Evolutionary conservation across 2,888 invertebrate genomes (phyloP).

Genomic region (Myopa testacea): DNA sequence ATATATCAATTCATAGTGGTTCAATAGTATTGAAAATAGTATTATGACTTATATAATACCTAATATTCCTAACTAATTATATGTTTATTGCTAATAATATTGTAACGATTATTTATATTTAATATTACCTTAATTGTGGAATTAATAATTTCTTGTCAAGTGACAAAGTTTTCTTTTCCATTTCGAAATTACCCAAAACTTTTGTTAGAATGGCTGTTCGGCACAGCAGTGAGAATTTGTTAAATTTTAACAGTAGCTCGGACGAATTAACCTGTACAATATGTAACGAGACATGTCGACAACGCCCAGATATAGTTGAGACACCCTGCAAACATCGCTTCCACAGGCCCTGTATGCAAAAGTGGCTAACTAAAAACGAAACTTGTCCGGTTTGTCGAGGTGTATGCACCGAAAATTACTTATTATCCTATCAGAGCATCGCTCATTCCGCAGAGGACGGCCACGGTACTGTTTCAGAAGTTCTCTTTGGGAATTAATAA

Average conservation of each 20-base stretch:
- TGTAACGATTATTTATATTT: no score
- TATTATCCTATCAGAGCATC: not conserved
- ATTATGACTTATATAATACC: no score
- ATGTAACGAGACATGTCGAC: not conserved
- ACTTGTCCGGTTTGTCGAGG: not conserved
- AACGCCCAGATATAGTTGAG: not conserved
- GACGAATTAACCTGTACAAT: not conserved
- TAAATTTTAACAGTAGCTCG: not conserved
- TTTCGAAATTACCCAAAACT: no score
- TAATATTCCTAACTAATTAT: no score
- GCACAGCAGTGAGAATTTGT: not conserved
- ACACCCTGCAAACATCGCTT: constrained; percentile 11
- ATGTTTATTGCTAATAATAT: no score
- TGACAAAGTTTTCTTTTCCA: no score
- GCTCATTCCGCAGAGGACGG: not conserved
- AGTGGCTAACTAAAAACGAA: not conserved
- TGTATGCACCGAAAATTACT: not conserved
- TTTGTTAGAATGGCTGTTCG: not conserved
- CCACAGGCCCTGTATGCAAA: not conserved
- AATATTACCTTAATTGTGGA: no score
- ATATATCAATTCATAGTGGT: no score
- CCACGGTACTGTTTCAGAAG: not conserved
- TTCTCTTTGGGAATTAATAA: constrained; percentile 21
- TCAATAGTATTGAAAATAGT: no score
- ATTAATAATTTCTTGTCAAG: no score